These are phyloP conservation scores for Mimas tiliae DNA, from an alignment of 2,888 invertebrate species.

Conservation along the genomic window DNA sequence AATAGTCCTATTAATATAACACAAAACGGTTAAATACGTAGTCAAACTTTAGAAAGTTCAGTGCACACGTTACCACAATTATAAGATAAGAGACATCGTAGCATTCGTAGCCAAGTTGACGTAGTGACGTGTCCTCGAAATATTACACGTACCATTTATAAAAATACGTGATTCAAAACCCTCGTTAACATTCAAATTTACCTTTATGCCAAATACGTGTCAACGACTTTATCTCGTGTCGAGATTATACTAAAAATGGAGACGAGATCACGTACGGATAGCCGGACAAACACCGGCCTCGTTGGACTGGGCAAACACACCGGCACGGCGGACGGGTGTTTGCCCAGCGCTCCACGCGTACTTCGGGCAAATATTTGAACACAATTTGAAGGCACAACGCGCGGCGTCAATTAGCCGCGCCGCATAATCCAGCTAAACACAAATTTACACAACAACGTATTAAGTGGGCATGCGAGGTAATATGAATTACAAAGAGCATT, in stretches of 20 bases:
- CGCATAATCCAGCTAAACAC: conserved; percentile 49
- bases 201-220: conserved; percentile 55
- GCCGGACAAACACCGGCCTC: conserved; percentile 64
- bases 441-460: conserved; percentile 41
- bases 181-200: conserved; percentile 35
- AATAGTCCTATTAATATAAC: not conserved
- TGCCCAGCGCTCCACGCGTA: conserved; percentile 67
- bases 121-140: not conserved
- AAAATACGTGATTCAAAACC: conserved; percentile 29
- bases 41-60: not conserved
- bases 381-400: conserved; percentile 80
- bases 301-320: conserved; percentile 68
- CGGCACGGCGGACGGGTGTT: conserved; percentile 56
- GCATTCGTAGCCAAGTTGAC: conserved; percentile 35
- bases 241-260: conserved; percentile 55
- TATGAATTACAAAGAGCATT: conserved; percentile 53
- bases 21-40: not conserved
- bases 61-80: too few species aligned
- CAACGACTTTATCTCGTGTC: conserved; percentile 52
- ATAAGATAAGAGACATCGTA: not conserved
- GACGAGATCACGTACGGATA: conserved; percentile 65
- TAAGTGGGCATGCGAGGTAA: conserved; percentile 33
- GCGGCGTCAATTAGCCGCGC: conserved; percentile 65
- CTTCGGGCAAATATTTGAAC: conserved; percentile 72
- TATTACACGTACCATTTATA: conserved; percentile 25